These are phyloP conservation scores for Conus ventricosus DNA, from an alignment of 1,140 invertebrate genomes.

Conservation along the genomic window DNA sequence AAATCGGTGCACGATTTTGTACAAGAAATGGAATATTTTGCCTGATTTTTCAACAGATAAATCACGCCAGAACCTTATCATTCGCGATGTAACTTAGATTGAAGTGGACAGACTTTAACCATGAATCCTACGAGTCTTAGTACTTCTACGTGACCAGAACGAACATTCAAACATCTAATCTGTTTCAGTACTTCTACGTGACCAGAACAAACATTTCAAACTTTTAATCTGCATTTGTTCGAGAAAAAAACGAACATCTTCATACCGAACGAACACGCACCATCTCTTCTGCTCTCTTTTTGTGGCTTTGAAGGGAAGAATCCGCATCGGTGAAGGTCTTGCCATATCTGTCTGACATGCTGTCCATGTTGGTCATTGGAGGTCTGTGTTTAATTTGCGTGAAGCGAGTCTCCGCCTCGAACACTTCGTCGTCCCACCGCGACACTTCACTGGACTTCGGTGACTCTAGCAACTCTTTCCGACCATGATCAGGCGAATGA, in stretches of 20 bases:
- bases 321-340: not conserved
- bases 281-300: constrained; percentile 28
- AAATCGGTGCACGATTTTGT: too few species aligned
- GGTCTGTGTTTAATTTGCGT: not conserved
- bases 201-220: not conserved
- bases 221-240: not conserved
- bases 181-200: not conserved
- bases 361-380: not conserved
- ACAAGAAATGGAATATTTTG: too few species aligned
- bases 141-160: too few species aligned
- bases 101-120: too few species aligned
- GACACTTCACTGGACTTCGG: not conserved
- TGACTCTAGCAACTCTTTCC: not conserved
- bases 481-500: not conserved
- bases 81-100: too few species aligned
- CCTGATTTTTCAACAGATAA: too few species aligned
- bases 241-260: not conserved
- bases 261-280: not conserved
- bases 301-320: not conserved
- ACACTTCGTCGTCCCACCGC: too few species aligned
- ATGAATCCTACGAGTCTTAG: too few species aligned
- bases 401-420: not conserved
- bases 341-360: not conserved
- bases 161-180: not conserved
- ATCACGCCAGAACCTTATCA: too few species aligned